Evolutionary conservation across 2,113 vertebrate species (phyloP).

Genomic region (Sphyrna mokarran): DNA sequence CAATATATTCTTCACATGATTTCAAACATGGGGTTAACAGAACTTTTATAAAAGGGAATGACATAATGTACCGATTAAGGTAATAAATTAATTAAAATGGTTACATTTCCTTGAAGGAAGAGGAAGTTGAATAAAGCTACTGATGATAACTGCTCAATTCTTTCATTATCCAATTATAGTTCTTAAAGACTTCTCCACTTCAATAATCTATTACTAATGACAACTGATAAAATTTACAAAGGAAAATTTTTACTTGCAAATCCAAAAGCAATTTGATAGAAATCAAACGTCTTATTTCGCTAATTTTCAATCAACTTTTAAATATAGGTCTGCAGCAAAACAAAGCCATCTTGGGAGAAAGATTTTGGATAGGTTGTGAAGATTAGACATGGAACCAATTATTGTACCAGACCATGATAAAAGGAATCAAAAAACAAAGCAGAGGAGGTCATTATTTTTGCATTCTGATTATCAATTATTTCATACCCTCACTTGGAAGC

Average conservation of each 20-base stretch:
- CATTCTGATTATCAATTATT: background rate
- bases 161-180: background rate
- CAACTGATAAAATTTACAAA: background rate
- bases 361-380: background rate
- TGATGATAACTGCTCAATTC: too few relatives aligned
- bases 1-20: background rate
- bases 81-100: background rate
- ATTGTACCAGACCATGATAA: background rate
- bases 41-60: background rate
- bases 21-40: background rate
- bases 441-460: background rate
- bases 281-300: background rate
- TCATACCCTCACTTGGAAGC: background rate
- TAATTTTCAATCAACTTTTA: background rate
- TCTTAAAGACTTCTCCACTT: background rate
- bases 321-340: background rate
- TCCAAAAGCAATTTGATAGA: background rate
- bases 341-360: background rate
- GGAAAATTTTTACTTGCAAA: background rate
- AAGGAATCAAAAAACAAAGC: background rate
- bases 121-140: background rate
- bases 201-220: background rate
- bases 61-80: background rate
- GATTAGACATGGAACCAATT: background rate
- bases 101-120: background rate